phyloP scores from a whole-genome alignment of 2,888 invertebrate genomes.

The Acrobasis suavella region DNA sequence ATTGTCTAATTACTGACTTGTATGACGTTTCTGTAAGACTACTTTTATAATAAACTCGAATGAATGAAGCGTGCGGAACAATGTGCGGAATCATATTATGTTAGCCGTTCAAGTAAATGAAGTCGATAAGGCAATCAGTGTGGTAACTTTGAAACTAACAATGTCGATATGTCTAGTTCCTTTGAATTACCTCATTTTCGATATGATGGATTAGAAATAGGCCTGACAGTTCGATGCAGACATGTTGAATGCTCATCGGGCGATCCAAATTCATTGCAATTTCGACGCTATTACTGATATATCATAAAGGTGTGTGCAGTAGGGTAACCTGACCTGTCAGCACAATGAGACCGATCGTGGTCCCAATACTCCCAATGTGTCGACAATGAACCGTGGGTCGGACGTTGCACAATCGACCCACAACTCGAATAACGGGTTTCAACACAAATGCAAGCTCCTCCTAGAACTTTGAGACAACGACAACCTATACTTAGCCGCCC shows the following conservation, averaged over 20 bases:
- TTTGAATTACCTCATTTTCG: constrained; percentile 18
- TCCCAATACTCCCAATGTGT: constrained; percentile 51
- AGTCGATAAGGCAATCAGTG: constrained; percentile 30
- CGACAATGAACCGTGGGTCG: constrained; percentile 72
- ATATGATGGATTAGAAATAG: constrained; percentile 24
- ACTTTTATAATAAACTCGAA: too few species aligned
- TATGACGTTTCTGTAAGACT: too few species aligned
- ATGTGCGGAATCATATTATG: constrained; percentile 29
- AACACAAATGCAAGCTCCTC: constrained; percentile 48
- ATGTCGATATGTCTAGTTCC: not conserved
- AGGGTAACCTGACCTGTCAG: constrained; percentile 20
- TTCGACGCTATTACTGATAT: too few species aligned
- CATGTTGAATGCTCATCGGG: constrained; percentile 34
- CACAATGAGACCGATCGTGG: constrained; percentile 61
- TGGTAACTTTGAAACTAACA: not conserved
- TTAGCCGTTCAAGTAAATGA: constrained; percentile 32
- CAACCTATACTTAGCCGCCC: constrained; percentile 36
- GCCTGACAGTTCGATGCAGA: constrained; percentile 52
- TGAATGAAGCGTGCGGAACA: constrained; percentile 5
- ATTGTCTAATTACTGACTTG: too few species aligned
- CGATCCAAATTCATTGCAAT: too few species aligned
- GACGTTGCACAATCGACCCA: constrained; percentile 58
- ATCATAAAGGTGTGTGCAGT: too few species aligned
- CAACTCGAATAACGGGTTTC: constrained; percentile 56
- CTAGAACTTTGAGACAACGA: constrained; percentile 34